Evolutionary conservation across 2,113 vertebrate genomes (phyloP), one percentile per base, ranked within the genome.

Genomic region (Caranx ignobilis): DNA sequence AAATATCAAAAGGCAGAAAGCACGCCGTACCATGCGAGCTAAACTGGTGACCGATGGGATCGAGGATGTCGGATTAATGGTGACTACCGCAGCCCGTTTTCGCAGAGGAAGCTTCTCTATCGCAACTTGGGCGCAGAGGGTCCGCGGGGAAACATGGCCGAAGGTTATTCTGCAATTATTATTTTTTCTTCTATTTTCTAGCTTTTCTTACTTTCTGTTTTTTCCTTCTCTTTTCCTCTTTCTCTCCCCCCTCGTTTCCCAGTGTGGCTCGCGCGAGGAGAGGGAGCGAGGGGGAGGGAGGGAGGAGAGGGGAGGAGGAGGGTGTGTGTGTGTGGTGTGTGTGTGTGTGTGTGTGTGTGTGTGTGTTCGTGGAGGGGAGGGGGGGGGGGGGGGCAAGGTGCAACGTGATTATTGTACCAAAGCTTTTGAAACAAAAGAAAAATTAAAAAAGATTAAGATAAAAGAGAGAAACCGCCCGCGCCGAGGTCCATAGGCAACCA

Each of bases 101-200:
- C 95, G 91, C 95, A 95, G 95, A 96, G 96, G 96, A 97, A 98
- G 96, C 96, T 97, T 96, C 95, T 96, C 95, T 95, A 96, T 96
- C 86, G 94, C 95, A 96, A 97, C 95, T 97, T 96, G 95, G 96
- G 95, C 96, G 94, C 96, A 94, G 96, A 97, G 96, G 96, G 96
- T 97, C 96, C 93, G 95, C 96, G 95, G 96, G 97, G 96, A 97
- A 98, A 99, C 97, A 99, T 99, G 98, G 97, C 98, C 97, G 97
- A 99, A 99, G 97, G 97, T 99, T 96, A 96, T 91, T 90, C 87
- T 90, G 76, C 87, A 95, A 96, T 94, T 95, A 96, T 94, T 95
- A 95, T 90, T 89, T 32, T 52, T 32, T 35, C 19, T 79, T 91
- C 88, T 93, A 90, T 94, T 92, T 91, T 92, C 61, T 80, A 81